Percentiles rank a stretch among this genome's conserved stretches.
Conservation (phyloP, 2,797 vertebrate species). For the Acipenser oxyrinchus region DNA sequence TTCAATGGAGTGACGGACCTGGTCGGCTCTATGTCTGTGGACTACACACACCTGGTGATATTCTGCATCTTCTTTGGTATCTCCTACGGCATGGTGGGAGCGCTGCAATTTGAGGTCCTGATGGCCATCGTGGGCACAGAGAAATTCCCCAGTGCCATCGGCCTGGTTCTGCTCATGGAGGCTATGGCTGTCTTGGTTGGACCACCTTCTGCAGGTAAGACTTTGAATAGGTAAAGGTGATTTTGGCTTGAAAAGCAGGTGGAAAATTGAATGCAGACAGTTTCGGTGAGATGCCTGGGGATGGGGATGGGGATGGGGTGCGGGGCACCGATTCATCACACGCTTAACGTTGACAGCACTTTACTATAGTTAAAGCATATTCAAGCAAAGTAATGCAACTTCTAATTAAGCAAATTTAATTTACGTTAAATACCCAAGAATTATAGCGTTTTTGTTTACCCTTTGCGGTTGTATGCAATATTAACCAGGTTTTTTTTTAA, state of each 20-base stretch:
- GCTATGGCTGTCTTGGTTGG: slow-evolving; percentile 88
- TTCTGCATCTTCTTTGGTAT: slow-evolving; percentile 94
- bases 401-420: too few species aligned
- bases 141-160: slow-evolving; percentile 89
- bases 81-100: slow-evolving; percentile 96
- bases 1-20: slow-evolving; percentile 87
- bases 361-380: too few species aligned
- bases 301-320: too few species aligned
- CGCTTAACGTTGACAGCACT: too few species aligned
- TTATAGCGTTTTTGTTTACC: not conserved
- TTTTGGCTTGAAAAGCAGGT: not conserved
- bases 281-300: too few species aligned
- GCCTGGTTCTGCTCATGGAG: slow-evolving; percentile 84
- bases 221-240: too few species aligned
- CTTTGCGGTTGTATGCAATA: not conserved
- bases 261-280: too few species aligned
- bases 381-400: too few species aligned
- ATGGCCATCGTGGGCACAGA: slow-evolving; percentile 89
- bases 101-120: slow-evolving; percentile 93
- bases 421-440: too few species aligned
- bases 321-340: too few species aligned
- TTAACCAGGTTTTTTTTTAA: not conserved
- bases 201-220: slow-evolving; percentile 81
- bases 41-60: slow-evolving; percentile 70
- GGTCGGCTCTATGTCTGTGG: slow-evolving; percentile 62